phyloP scores from a whole-genome alignment of 2,113 vertebrate species.

The Dicrurus megarhynchus region DNA sequence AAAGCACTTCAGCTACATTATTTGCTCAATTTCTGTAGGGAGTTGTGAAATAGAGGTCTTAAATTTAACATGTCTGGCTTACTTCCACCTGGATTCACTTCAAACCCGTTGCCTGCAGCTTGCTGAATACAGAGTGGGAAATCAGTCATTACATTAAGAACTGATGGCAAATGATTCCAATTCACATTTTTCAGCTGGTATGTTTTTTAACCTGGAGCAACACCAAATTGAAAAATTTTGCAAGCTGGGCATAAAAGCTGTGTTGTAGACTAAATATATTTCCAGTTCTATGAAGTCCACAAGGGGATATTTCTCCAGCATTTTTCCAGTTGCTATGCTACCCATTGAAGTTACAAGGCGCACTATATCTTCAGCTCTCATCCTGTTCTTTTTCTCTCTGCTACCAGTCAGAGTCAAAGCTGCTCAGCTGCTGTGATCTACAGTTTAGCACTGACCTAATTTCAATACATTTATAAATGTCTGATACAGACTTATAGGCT shows the following conservation, averaged over 20 bases:
- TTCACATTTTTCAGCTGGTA: conserved; percentile 70
- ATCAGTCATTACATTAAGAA: conserved; percentile 75
- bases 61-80: conserved; percentile 74
- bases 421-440: not conserved
- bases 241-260: conserved; percentile 51
- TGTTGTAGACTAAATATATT: conserved; percentile 60
- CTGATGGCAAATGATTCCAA: conserved; percentile 71
- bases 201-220: conserved; percentile 72
- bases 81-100: conserved; percentile 75
- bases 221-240: conserved; percentile 73
- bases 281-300: conserved; percentile 40
- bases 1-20: conserved; percentile 72
- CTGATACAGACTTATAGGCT: not conserved
- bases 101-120: conserved; percentile 70
- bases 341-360: not conserved
- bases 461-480: not conserved
- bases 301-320: conserved; percentile 38
- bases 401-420: not conserved
- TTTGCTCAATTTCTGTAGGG: conserved; percentile 76
- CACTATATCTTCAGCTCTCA: not conserved
- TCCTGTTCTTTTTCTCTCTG: not conserved
- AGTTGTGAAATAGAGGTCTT: conserved; percentile 74
- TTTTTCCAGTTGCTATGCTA: conserved; percentile 37
- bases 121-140: conserved; percentile 69
- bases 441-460: not conserved